phyloP scores from a whole-genome alignment of 23 tunicate genomes.

The Trididemnum miniatum region DNA sequence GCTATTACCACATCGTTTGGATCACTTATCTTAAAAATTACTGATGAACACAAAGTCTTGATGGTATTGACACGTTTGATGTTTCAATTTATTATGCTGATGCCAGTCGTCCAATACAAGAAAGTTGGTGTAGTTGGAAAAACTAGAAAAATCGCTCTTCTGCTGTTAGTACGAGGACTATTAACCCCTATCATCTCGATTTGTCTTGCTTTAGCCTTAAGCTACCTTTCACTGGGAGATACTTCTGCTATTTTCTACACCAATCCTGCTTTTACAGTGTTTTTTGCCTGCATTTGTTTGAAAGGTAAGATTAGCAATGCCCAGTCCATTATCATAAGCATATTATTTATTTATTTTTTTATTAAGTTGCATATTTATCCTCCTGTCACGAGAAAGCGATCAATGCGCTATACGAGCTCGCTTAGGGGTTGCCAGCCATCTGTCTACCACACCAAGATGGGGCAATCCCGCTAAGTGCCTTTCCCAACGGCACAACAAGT shows the following conservation, averaged over 20 bases:
- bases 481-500: no score
- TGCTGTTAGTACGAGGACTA: not conserved
- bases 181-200: not conserved
- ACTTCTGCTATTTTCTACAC: slow-evolving; percentile 14
- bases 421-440: no score
- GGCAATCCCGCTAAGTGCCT: no score
- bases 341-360: no score
- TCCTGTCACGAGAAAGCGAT: no score
- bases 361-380: no score
- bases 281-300: slow-evolving; percentile 34
- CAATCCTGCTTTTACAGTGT: slow-evolving; percentile 8
- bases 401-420: no score
- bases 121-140: not conserved
- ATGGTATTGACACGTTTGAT: not conserved
- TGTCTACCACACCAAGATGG: no score
- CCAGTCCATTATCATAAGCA: no score
- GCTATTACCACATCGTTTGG: not conserved
- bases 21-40: not conserved
- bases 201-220: not conserved
- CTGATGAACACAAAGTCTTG: not conserved
- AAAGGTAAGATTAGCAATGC: slow-evolving; percentile 34
- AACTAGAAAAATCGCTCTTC: not conserved
- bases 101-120: not conserved
- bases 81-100: not conserved
- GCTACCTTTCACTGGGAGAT: slow-evolving; percentile 17